A percentile compares a stretch with the other conserved stretches of the same genome.
Evolutionary conservation across 2,888 invertebrate species (phyloP).

Genomic region (Tiliacea citrago): DNA sequence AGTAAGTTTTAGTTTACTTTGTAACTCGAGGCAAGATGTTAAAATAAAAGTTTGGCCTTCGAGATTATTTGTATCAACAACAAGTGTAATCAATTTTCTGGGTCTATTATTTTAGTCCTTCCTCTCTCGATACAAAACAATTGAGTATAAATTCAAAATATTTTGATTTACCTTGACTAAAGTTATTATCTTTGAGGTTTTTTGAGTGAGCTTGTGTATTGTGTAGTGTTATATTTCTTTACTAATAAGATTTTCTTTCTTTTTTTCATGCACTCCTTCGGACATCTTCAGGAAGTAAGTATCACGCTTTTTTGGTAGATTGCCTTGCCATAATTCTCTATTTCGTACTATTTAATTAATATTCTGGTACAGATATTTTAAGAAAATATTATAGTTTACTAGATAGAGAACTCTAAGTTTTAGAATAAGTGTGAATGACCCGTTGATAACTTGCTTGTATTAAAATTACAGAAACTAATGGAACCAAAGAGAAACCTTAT

Average conservation of each 20-base stretch:
- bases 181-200: background rate
- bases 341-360: background rate
- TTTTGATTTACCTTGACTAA: background rate
- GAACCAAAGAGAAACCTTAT: conserved; percentile 92
- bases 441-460: background rate
- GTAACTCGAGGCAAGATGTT: background rate
- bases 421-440: background rate
- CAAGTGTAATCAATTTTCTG: background rate
- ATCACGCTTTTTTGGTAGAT: conserved; percentile 34
- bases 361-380: background rate
- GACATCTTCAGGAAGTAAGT: conserved; percentile 79
- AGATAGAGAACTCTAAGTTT: background rate
- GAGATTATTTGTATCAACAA: background rate
- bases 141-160: background rate
- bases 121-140: background rate
- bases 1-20: conserved; percentile 76
- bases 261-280: conserved; percentile 70
- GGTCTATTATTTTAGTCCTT: background rate
- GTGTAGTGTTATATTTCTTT: conserved; percentile 23
- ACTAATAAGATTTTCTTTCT: conserved; percentile 55
- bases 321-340: background rate
- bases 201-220: background rate
- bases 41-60: background rate
- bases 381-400: background rate
- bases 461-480: conserved; percentile 81